These are phyloP conservation scores for Sebastes oblongus DNA, from an alignment of 2,797 vertebrate species.

Conservation along the genomic window DNA sequence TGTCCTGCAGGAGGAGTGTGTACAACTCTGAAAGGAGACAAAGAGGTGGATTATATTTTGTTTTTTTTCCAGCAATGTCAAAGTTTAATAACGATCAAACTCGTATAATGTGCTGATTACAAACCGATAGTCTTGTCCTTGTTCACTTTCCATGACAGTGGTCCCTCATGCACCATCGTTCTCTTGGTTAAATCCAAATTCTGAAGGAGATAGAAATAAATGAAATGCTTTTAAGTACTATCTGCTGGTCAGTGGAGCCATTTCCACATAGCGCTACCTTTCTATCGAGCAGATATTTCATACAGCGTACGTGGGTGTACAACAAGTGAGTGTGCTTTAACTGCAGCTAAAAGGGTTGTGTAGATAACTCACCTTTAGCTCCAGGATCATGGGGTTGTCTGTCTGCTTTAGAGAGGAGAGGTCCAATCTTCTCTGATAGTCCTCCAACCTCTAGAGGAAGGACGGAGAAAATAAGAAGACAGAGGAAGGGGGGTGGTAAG, in stretches of 20 bases:
- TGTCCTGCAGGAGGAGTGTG: constrained; percentile 95
- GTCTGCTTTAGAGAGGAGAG: constrained; percentile 94
- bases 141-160: constrained; percentile 97
- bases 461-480: constrained; percentile 24
- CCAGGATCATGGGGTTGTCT: constrained; percentile 93
- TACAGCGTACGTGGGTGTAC: background rate
- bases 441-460: constrained; percentile 88
- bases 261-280: background rate
- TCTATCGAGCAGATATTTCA: background rate
- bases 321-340: background rate
- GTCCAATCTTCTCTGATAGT: constrained; percentile 96
- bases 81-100: background rate
- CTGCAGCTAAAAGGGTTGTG: background rate
- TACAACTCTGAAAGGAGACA: constrained; percentile 81
- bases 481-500: background rate
- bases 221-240: background rate
- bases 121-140: constrained; percentile 97
- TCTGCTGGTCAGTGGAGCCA: background rate
- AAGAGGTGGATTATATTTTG: background rate
- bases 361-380: constrained; percentile 88
- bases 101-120: constrained; percentile 3
- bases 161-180: constrained; percentile 96
- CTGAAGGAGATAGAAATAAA: constrained; percentile 69
- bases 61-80: background rate
- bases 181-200: constrained; percentile 97